A percentile compares a stretch with the other conserved stretches of the same genome.
Conservation (phyloP, 2,113 vertebrate genomes). For the Lycaon pictus region DNA sequence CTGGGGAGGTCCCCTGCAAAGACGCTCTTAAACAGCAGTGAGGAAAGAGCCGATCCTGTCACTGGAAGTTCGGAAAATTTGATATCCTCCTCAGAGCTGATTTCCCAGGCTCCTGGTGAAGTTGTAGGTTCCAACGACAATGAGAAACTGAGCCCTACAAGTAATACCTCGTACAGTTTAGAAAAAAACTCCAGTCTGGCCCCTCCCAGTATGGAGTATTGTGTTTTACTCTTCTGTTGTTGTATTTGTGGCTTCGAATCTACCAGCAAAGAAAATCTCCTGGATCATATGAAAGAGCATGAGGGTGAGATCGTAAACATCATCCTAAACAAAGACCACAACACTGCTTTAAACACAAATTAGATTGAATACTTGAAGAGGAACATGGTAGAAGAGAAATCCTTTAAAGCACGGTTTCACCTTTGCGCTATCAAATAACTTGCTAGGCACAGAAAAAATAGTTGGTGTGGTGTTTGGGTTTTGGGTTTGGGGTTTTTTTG, state of each 20-base stretch:
- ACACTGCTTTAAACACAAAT: conserved; percentile 80
- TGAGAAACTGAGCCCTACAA: conserved; percentile 82
- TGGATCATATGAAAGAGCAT: conserved; percentile 99
- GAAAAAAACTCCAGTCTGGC: conserved; percentile 84
- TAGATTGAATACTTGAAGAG: conserved; percentile 75
- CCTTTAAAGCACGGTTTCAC: conserved; percentile 51
- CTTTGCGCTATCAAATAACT: conserved; percentile 75
- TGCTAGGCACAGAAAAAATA: conserved; percentile 72
- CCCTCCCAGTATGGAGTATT: conserved; percentile 92
- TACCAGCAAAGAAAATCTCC: conserved; percentile 96
- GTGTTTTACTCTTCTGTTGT: conserved; percentile 97
- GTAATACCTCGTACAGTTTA: conserved; percentile 83
- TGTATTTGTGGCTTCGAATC: conserved; percentile 99
- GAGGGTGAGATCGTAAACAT: conserved; percentile 99
- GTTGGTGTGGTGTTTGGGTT: neutral
- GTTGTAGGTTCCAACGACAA: conserved; percentile 80
- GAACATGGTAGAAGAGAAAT: conserved; percentile 4
- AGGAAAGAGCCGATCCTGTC: conserved; percentile 80
- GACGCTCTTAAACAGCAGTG: conserved; percentile 77
- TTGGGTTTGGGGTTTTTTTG: neutral
- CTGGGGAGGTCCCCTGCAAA: conserved; percentile 85
- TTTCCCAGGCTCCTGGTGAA: conserved; percentile 77
- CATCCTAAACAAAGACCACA: conserved; percentile 96
- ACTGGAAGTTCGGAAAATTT: conserved; percentile 85
- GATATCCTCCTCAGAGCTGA: conserved; percentile 80